Percentiles rank a stretch among this genome's conserved stretches.
Conservation (phyloP, 2,888 invertebrate genomes). For the Meghimatium bilineatum region DNA sequence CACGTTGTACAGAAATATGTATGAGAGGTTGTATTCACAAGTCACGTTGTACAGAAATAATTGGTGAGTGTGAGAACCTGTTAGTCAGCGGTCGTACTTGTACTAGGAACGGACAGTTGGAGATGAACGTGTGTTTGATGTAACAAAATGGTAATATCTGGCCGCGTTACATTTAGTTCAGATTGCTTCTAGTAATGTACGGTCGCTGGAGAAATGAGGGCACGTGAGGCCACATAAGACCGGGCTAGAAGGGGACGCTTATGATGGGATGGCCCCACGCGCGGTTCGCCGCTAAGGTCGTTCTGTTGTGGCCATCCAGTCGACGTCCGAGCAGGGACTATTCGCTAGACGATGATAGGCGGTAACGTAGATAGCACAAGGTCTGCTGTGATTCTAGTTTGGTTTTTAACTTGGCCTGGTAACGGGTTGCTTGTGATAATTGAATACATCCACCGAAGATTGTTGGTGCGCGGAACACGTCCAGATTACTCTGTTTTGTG, state of each 20-base stretch:
- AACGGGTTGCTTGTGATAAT: conserved; percentile 8
- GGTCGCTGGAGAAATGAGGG: conserved; percentile 24
- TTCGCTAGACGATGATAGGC: conserved; percentile 26
- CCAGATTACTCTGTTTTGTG: background rate
- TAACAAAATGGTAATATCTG: background rate
- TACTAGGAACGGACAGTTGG: too few species aligned
- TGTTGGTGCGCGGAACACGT: too few species aligned
- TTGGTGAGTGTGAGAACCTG: too few species aligned
- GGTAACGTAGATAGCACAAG: conserved; percentile 4
- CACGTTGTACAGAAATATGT: too few species aligned
- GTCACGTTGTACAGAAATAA: too few species aligned
- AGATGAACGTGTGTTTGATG: too few species aligned
- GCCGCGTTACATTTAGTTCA: background rate
- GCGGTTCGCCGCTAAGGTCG: conserved; percentile 12
- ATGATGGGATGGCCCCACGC: conserved; percentile 23
- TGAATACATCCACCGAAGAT: background rate
- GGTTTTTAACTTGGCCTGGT: background rate
- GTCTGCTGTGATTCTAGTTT: background rate
- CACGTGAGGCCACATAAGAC: conserved; percentile 22
- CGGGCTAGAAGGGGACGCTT: background rate
- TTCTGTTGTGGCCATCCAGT: conserved; percentile 15
- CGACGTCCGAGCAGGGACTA: conserved; percentile 27
- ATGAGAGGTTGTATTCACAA: too few species aligned
- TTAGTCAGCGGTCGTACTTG: too few species aligned
- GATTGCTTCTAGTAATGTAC: background rate